Percentiles rank a stretch among this genome's conserved stretches.
phyloP scores from a whole-genome alignment of 2,888 invertebrate genomes.

The Platycnemis pennipes region DNA sequence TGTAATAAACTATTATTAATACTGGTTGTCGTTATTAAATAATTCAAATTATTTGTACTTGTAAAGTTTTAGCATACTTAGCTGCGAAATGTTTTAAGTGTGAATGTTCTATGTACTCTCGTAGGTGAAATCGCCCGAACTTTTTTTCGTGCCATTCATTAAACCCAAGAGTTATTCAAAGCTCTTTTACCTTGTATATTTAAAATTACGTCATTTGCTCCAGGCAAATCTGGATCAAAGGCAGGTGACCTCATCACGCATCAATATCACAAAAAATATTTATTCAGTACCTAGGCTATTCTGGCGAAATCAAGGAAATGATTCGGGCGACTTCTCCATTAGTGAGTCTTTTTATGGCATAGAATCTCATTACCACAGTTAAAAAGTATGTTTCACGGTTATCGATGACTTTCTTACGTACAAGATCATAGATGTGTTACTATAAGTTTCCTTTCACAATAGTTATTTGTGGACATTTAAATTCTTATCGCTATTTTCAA shows the following conservation, averaged over 20 bases:
- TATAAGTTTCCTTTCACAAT: background rate
- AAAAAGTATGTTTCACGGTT: conserved; percentile 65
- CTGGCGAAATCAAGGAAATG: conserved; percentile 11
- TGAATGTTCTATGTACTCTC: conserved; percentile 61
- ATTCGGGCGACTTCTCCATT: conserved; percentile 47
- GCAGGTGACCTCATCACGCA: background rate
- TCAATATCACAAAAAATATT: background rate
- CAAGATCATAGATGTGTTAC: conserved; percentile 57
- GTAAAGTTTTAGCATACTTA: conserved; percentile 63
- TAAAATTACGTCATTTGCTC: background rate
- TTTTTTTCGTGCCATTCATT: background rate
- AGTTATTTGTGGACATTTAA: background rate
- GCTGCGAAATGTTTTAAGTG: conserved; percentile 65
- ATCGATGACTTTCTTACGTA: conserved; percentile 49
- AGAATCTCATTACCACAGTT: conserved; percentile 65
- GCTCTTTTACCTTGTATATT: background rate
- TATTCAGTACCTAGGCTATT: background rate
- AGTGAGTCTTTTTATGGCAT: conserved; percentile 65
- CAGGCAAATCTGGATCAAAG: background rate
- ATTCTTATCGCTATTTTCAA: background rate
- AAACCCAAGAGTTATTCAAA: background rate
- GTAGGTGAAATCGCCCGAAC: conserved; percentile 45
- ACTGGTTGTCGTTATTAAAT: conserved; percentile 66
- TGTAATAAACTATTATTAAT: conserved; percentile 64
- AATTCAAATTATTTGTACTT: conserved; percentile 65